Percentiles rank a stretch among this genome's conserved stretches.
These are phyloP conservation scores for Linurgus olivaceus DNA, from an alignment of 2,797 vertebrate species.

Conservation along the genomic window DNA sequence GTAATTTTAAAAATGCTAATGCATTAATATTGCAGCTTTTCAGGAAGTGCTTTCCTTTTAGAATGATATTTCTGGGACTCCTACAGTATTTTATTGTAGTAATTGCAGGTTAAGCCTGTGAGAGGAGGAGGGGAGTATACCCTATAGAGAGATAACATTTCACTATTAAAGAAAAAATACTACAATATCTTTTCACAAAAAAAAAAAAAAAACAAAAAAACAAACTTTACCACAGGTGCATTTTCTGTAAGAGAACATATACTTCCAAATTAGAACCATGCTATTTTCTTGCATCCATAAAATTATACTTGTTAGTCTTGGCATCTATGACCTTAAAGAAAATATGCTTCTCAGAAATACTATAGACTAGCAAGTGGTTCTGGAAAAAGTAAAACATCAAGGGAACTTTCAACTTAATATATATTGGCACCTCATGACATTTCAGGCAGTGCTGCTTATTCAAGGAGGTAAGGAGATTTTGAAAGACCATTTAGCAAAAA, in stretches of 20 bases:
- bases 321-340: slow-evolving; percentile 34
- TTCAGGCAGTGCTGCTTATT: slow-evolving; percentile 41
- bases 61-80: not conserved
- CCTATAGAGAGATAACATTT: not conserved
- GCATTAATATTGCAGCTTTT: not conserved
- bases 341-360: slow-evolving; percentile 15
- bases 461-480: slow-evolving; percentile 31
- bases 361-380: not conserved
- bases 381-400: slow-evolving; percentile 51
- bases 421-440: slow-evolving; percentile 44
- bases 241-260: slow-evolving; percentile 7
- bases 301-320: slow-evolving; percentile 37
- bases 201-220: too few species aligned
- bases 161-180: slow-evolving; percentile 2
- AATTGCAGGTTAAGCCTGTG: not conserved
- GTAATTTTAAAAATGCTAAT: not conserved
- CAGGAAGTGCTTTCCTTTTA: not conserved
- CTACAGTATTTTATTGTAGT: not conserved
- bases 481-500: slow-evolving; percentile 32
- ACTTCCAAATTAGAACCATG: slow-evolving; percentile 21
- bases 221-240: not conserved
- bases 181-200: not conserved
- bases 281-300: slow-evolving; percentile 5
- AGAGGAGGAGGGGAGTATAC: not conserved
- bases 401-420: slow-evolving; percentile 51